Conservation (phyloP, 1,140 invertebrate genomes). For the Drosophila triauraria region DNA sequence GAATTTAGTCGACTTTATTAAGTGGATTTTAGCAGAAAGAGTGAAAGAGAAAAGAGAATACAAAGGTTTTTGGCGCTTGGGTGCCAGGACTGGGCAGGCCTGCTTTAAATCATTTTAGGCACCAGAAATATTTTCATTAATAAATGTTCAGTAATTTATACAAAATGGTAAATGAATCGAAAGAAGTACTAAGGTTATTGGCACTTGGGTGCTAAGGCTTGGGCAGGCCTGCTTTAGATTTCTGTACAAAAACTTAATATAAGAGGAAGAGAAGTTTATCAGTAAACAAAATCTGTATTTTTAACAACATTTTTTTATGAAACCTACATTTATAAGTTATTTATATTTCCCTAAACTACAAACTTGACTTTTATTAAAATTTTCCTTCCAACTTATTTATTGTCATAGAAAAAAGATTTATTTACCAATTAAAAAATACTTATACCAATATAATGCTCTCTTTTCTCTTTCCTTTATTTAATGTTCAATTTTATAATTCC, state of each 20-base stretch:
- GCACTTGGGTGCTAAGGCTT: background rate
- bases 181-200: background rate
- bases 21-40: too few relatives aligned
- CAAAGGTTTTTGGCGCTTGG: too few relatives aligned
- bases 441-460: background rate
- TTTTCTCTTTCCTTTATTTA: background rate
- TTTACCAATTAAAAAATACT: background rate
- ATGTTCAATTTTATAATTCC: background rate
- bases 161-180: too few relatives aligned
- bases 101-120: background rate
- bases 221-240: background rate
- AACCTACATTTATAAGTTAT: background rate
- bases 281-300: background rate
- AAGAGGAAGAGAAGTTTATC: background rate
- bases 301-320: background rate
- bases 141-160: too few relatives aligned
- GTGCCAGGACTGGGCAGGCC: too few relatives aligned
- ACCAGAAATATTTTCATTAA: too few relatives aligned
- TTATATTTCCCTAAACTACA: background rate
- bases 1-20: too few relatives aligned
- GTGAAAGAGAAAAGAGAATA: background rate
- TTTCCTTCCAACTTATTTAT: background rate
- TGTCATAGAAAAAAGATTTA: too few relatives aligned
- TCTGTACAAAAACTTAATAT: too few relatives aligned
- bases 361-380: background rate